phyloP scores from a whole-genome alignment of 2,888 invertebrate species.

The Cheilosia variabilis region DNA sequence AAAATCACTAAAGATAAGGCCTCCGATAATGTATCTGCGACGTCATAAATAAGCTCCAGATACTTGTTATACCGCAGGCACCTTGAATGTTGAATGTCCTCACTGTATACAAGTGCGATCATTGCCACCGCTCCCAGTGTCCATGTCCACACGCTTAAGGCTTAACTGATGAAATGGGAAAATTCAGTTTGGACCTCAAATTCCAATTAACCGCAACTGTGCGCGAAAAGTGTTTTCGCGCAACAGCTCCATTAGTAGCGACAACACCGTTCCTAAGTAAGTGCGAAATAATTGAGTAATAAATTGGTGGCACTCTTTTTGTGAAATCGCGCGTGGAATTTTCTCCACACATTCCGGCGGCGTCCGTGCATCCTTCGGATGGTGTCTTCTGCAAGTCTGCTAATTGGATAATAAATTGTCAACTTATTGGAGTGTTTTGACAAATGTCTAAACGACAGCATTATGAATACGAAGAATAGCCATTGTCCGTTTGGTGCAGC shows the following conservation, averaged over 20 bases:
- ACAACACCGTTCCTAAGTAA: conserved; percentile 68
- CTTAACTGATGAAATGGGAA: conserved; percentile 55
- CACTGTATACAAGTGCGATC: neutral
- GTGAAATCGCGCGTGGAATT: conserved; percentile 57
- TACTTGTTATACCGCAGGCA: conserved; percentile 48
- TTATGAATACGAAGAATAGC: conserved; percentile 53
- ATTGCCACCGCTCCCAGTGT: conserved; percentile 9
- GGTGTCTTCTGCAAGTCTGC: conserved; percentile 52
- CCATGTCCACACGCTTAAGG: conserved; percentile 17
- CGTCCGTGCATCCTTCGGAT: conserved; percentile 30
- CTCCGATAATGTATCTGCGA: conserved; percentile 67
- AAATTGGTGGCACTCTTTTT: conserved; percentile 63
- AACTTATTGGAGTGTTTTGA: conserved; percentile 69
- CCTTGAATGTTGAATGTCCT: conserved; percentile 33
- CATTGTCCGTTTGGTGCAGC: conserved; percentile 43
- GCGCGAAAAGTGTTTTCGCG: conserved; percentile 59
- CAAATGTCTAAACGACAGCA: conserved; percentile 58
- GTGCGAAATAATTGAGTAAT: conserved; percentile 75
- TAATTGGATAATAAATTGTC: conserved; percentile 75
- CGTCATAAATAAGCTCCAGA: conserved; percentile 72
- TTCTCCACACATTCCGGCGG: conserved; percentile 43
- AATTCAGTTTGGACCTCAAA: conserved; percentile 57
- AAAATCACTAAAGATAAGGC: conserved; percentile 68
- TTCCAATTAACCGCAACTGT: conserved; percentile 64
- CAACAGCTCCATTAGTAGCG: conserved; percentile 72